Evolutionary conservation across 2,797 vertebrate genomes (phyloP).

Genomic region (Arctocebus calabarensis): DNA sequence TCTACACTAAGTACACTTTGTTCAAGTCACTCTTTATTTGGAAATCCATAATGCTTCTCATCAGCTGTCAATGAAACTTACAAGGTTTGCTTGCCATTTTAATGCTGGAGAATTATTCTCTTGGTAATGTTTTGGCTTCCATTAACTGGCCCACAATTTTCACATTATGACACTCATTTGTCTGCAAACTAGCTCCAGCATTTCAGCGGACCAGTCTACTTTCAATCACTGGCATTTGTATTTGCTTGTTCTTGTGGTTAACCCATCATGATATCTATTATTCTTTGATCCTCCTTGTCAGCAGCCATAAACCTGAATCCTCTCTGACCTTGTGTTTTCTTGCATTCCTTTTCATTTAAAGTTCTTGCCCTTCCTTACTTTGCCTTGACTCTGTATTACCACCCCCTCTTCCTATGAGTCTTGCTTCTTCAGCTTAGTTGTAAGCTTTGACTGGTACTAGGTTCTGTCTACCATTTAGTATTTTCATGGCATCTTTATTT

Average conservation of each 20-base stretch:
- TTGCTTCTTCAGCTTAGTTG: background rate
- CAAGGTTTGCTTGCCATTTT: background rate
- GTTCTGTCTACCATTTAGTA: background rate
- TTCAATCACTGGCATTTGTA: background rate
- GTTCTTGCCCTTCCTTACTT: background rate
- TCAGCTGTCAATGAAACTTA: background rate
- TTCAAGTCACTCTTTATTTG: background rate
- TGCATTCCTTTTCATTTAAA: background rate
- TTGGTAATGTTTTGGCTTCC: background rate
- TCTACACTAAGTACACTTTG: background rate
- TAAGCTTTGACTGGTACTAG: background rate
- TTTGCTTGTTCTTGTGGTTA: background rate
- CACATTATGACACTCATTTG: background rate
- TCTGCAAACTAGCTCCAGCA: background rate
- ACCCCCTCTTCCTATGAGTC: rapidly evolving
- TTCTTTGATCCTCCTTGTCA: background rate
- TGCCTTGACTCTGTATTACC: background rate
- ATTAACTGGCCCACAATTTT: background rate
- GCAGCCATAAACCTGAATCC: background rate
- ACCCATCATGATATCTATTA: background rate
- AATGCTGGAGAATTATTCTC: background rate
- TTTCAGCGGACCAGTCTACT: background rate
- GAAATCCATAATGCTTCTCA: background rate
- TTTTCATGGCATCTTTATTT: background rate
- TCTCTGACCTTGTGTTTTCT: background rate